Base-by-base conservation (phyloP, 2,797 vertebrate species). In the Kryptolebias ocellatus region DNA sequence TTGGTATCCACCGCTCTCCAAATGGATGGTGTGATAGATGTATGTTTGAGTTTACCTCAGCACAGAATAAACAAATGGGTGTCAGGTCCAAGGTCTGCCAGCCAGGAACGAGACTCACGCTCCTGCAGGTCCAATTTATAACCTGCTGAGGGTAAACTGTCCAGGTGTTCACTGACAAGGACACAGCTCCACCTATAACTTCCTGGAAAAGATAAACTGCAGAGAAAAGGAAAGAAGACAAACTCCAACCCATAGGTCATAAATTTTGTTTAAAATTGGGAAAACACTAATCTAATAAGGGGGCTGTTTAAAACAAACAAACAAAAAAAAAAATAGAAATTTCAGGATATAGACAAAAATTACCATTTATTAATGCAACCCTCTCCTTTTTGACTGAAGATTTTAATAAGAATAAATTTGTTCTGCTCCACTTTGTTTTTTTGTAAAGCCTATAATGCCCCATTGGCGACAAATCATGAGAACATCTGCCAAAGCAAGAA, bases 401-500 rank as follows among this genome's bases (percentile, higher is more conserved):
- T 29, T 46, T 46, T n/a, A n/a, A 46, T 14, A 42, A 42, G 11
- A 42, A 39, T 3, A 39, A 42, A 42, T 39, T 12, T 34, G 34
- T 39, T 39, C 37, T 12, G 9, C 37, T 12, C 20, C 20, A 24
- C 20, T 39, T 10, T 39, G 37, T 42, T 11, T 4, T 14, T 42
- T 42, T 12, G 11, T 12, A 14, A 12, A 2, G 3, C 11, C 2
- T 3, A 12, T 12, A 54, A 31, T 11, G 15, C 24, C 16, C 20
- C 46, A 60, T 39, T 6, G 28, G 46, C 46, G 17, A 15, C 8
- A n/a, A 29, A 24, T 44, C 31, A 50, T 34, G 39, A 5, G 12
- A 17, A 50, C 47, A 20, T 67, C 56, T 64, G 78, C 28, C 42
- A 20, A 34, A 61, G 72, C 45, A 15, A 56, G 27, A 39, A 52